Conservation (phyloP, 2,888 invertebrate genomes). For the Sialis lutaria region DNA sequence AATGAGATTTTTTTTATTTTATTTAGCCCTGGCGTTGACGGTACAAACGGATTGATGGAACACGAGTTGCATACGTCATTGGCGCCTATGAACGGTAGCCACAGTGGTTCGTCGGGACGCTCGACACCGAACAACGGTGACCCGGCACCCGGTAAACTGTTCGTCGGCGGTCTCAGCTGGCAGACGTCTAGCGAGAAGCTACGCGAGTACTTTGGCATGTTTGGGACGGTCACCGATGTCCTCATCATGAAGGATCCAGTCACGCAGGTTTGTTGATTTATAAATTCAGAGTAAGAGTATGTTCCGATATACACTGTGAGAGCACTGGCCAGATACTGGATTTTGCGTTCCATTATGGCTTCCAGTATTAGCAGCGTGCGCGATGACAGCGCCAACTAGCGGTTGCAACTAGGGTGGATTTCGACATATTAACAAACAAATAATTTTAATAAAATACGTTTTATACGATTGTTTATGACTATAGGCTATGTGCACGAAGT, state of each 20-base stretch:
- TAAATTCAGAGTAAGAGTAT: too few species aligned
- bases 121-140: constrained; percentile 53
- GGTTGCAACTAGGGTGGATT: too few species aligned
- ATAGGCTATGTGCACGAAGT: too few species aligned
- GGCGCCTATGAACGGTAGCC: constrained; percentile 25
- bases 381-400: too few species aligned
- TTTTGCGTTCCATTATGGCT: too few species aligned
- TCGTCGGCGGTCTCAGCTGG: constrained; percentile 85
- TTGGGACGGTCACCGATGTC: constrained; percentile 79
- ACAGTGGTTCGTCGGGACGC: constrained; percentile 51
- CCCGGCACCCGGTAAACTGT: constrained; percentile 70
- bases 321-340: too few species aligned
- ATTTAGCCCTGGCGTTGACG: constrained; percentile 31
- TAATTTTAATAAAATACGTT: too few species aligned
- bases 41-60: constrained; percentile 28
- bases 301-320: too few species aligned
- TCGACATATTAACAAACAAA: too few species aligned
- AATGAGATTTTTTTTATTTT: constrained; percentile 14
- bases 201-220: constrained; percentile 84
- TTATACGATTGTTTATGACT: too few species aligned
- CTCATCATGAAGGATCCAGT: constrained; percentile 90
- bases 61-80: constrained; percentile 30
- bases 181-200: constrained; percentile 84
- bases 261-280: constrained; percentile 52
- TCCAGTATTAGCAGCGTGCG: too few species aligned